Base-by-base conservation (phyloP, 2,797 vertebrate species). In the Stomatorhinus walkeri region DNA sequence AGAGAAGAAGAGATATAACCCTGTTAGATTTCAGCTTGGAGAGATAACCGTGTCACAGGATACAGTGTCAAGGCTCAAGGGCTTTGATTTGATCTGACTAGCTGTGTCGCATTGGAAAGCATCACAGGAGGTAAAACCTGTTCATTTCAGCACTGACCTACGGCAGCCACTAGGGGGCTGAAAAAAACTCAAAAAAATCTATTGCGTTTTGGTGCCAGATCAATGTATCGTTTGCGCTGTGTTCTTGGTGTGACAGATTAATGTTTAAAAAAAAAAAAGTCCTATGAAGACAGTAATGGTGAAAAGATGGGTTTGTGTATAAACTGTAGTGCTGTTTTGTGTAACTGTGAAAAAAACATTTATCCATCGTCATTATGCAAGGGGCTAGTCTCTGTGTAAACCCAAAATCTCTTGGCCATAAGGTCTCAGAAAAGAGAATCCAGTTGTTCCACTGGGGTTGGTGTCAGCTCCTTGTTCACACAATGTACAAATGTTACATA, bases 101-200 rank as follows among this genome's bases (percentile, higher is more conserved):
- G 8, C 24, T 28, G 1, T 19, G 24, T 24, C 12, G 2, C 24
- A 9, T 7, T 6, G 32, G 16, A 8, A 36, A 19, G 49, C 56
- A 46, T 64, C 22, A 56, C 36, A 48, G 54, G 28, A n/a, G 49
- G 84, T 24, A 52, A 52, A 91, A 89, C 88, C 91, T 91, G 88
- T 92, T 92, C 93, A 92, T 92, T 94, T 95, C 93, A 93, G 93
- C 92, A 95, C 59, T 64, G 59, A 64, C 59, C 22, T 28, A 93
- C 94, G 94, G 94, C 94, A 93, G 89, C 91, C 92, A 93, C 10
- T 68, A 91, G 90, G 92, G 36, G 68, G 40, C 90, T 92, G 92
- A 89, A 89, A 89, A 89, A 88, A 87, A 87, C 19, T 59, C 5
- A 22, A 59, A 4, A 4, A 90, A 19, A 2, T 76, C 12, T 2